A percentile compares a stretch with the other conserved stretches of the same genome.
These are phyloP conservation scores for Dromiciops gliroides DNA, from an alignment of 2,113 vertebrate genomes.

Conservation along the genomic window DNA sequence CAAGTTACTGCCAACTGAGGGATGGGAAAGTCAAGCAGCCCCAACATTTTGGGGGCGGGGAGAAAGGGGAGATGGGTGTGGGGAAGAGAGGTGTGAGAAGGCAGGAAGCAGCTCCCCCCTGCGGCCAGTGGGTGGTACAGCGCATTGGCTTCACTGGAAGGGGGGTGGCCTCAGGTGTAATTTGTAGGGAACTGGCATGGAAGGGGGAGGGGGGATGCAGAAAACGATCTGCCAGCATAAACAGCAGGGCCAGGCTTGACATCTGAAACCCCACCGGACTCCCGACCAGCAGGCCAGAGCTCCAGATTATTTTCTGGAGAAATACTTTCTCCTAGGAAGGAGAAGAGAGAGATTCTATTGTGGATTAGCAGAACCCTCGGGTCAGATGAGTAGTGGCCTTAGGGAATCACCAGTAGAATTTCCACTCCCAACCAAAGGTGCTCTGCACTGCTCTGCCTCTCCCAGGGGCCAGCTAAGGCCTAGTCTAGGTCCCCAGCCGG, in stretches of 20 bases:
- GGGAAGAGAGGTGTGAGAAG: slow-evolving; percentile 35
- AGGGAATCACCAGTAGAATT: not conserved
- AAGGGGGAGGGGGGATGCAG: no score
- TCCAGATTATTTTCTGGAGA: slow-evolving; percentile 8
- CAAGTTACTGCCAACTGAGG: slow-evolving; percentile 32
- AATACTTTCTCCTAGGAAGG: not conserved
- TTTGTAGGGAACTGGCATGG: not conserved
- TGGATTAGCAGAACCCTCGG: not conserved
- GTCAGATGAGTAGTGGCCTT: not conserved
- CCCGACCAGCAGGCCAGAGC: not conserved
- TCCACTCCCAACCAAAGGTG: not conserved
- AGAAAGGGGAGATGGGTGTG: not conserved
- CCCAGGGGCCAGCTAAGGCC: not conserved
- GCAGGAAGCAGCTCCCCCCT: slow-evolving; percentile 20
- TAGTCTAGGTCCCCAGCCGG: not conserved
- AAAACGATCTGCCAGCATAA: not conserved
- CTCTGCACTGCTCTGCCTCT: not conserved
- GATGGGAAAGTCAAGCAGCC: not conserved
- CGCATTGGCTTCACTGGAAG: not conserved
- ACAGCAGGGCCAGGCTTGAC: not conserved
- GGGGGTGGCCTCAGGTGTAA: not conserved
- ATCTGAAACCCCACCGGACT: not conserved
- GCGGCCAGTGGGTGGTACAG: not conserved
- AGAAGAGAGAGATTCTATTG: not conserved
- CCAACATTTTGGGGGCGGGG: not conserved